phyloP scores from a whole-genome alignment of 2,113 vertebrate genomes.

The Cavia porcellus region DNA sequence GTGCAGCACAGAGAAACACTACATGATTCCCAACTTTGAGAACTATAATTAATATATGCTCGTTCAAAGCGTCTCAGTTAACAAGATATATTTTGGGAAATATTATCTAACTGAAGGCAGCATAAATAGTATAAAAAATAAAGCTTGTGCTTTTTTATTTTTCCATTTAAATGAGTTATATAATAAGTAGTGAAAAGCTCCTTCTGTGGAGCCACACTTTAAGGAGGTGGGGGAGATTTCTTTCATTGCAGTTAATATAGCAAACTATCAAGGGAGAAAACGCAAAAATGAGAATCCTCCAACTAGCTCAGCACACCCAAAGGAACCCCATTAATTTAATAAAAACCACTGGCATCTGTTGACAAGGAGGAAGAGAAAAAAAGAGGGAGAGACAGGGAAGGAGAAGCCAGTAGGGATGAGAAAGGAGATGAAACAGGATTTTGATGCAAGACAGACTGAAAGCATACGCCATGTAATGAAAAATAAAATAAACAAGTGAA shows the following conservation, averaged over 20 bases:
- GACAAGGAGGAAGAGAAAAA: background rate
- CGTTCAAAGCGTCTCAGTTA: slow-evolving; percentile 75
- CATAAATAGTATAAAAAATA: slow-evolving; percentile 79
- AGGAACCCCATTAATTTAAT: slow-evolving; percentile 54
- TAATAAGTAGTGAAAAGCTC: slow-evolving; percentile 70
- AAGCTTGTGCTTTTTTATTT: slow-evolving; percentile 66
- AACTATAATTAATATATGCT: slow-evolving; percentile 85
- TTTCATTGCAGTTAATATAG: slow-evolving; percentile 38
- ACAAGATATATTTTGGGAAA: slow-evolving; percentile 84
- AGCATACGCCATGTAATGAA: slow-evolving; percentile 55
- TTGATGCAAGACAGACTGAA: slow-evolving; percentile 50
- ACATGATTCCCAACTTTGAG: slow-evolving; percentile 74
- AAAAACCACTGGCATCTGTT: slow-evolving; percentile 71
- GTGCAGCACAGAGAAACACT: slow-evolving; percentile 56
- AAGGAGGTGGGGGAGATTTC: background rate
- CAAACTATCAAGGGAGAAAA: slow-evolving; percentile 52
- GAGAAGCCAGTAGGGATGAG: background rate
- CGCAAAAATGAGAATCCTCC: slow-evolving; percentile 55
- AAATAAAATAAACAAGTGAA: slow-evolving; percentile 54
- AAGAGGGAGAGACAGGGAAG: background rate
- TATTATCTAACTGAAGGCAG: slow-evolving; percentile 82
- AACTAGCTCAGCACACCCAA: background rate
- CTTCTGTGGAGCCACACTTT: slow-evolving; percentile 23
- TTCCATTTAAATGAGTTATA: slow-evolving; percentile 75
- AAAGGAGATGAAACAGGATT: slow-evolving; percentile 67